Percentiles rank a stretch among this genome's conserved stretches.
These are phyloP conservation scores for Enteromius fasciolatus DNA, from an alignment of 2,797 vertebrate genomes.

Conservation along the genomic window DNA sequence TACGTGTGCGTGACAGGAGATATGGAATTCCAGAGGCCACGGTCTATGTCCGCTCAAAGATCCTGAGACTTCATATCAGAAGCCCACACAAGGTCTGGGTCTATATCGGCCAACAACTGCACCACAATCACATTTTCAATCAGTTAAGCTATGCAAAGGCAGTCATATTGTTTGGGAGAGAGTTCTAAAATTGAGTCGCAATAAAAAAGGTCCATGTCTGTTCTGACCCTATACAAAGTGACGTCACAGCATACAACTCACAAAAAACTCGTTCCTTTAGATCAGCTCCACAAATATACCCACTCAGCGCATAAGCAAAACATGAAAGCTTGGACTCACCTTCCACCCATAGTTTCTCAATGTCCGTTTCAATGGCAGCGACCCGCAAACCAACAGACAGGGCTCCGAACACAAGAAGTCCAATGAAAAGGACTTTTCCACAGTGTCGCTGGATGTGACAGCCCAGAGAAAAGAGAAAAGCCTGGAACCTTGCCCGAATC, in stretches of 20 bases:
- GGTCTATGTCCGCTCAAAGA: constrained; percentile 55
- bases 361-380: constrained; percentile 94
- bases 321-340: constrained; percentile 79
- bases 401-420: constrained; percentile 93
- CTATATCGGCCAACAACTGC: constrained; percentile 27
- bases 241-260: constrained; percentile 38
- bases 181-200: constrained; percentile 44
- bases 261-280: constrained; percentile 35
- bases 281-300: constrained; percentile 7
- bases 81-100: constrained; percentile 37
- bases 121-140: constrained; percentile 36
- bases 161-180: constrained; percentile 34
- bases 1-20: constrained; percentile 64
- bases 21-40: constrained; percentile 62
- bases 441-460: constrained; percentile 97
- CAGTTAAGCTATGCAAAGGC: constrained; percentile 23
- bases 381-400: constrained; percentile 93
- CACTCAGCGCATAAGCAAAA: constrained; percentile 24
- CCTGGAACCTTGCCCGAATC: constrained; percentile 94
- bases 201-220: constrained; percentile 42
- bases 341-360: constrained; percentile 98
- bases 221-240: constrained; percentile 32
- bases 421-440: constrained; percentile 97
- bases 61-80: constrained; percentile 49
- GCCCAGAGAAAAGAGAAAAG: constrained; percentile 94